These are phyloP conservation scores for Magallana angulata DNA, from an alignment of 1,140 invertebrate species.

Conservation along the genomic window DNA sequence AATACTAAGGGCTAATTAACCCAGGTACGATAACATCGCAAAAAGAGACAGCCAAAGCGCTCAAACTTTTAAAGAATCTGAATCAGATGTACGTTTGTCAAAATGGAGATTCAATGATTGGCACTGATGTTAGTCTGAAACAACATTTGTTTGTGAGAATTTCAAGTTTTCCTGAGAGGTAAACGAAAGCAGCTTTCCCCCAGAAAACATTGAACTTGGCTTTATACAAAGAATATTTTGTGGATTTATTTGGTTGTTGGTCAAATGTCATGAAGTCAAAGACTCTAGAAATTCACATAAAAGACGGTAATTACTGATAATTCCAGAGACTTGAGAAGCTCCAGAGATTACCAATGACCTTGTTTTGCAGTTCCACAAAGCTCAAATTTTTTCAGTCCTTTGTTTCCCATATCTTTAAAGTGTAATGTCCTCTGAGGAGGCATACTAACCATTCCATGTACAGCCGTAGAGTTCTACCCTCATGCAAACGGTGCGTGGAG, in stretches of 20 bases:
- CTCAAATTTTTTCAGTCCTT: background rate
- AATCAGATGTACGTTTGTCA: conserved; percentile 22
- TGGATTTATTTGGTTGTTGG: background rate
- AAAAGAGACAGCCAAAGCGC: background rate
- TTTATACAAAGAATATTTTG: conserved; percentile 10
- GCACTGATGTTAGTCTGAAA: conserved; percentile 8
- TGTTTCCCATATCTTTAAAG: background rate
- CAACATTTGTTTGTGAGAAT: conserved; percentile 36
- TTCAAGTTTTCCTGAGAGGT: background rate
- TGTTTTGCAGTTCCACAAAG: background rate
- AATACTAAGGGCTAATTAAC: background rate
- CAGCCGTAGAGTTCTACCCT: conserved; percentile 78
- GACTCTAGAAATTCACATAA: background rate
- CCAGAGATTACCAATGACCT: background rate
- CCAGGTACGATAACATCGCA: background rate
- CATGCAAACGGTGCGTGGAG: conserved; percentile 75
- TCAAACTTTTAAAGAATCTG: conserved; percentile 1
- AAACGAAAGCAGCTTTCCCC: background rate
- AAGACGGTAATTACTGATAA: conserved; percentile 12
- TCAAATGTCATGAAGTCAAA: conserved; percentile 22
- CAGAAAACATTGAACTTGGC: background rate
- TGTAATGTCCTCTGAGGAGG: background rate
- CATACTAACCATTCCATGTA: conserved; percentile 72
- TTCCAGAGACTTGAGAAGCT: background rate
- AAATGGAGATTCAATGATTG: conserved; percentile 22